phyloP scores from a whole-genome alignment of 2,888 invertebrate species.

The Tuta absoluta region DNA sequence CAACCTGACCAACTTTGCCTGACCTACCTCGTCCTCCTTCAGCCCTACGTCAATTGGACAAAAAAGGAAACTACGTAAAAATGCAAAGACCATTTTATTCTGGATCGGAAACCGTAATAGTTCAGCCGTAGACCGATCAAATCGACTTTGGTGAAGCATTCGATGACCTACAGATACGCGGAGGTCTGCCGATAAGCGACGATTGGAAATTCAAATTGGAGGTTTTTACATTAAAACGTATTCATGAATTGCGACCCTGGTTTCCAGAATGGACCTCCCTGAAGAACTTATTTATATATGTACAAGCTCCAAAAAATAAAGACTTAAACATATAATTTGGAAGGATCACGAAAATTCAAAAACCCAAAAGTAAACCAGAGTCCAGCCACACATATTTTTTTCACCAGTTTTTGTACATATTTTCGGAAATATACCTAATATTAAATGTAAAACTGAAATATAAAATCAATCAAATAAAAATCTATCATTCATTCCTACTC shows the following conservation, averaged over 20 bases:
- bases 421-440: too few species aligned
- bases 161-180: constrained; percentile 65
- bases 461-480: too few species aligned
- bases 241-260: background rate
- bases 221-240: constrained; percentile 20
- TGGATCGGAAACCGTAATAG: constrained; percentile 48
- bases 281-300: background rate
- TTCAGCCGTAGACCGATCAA: constrained; percentile 35
- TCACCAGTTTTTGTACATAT: too few species aligned
- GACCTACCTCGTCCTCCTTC: constrained; percentile 45
- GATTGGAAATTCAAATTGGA: constrained; percentile 48
- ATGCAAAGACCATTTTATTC: constrained; percentile 44
- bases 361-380: too few species aligned
- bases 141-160: constrained; percentile 50
- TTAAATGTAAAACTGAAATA: too few species aligned
- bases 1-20: constrained; percentile 45
- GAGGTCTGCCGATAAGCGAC: constrained; percentile 44
- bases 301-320: background rate
- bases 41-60: constrained; percentile 30
- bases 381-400: too few species aligned
- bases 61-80: constrained; percentile 28
- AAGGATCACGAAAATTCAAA: too few species aligned
- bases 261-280: background rate
- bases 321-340: background rate
- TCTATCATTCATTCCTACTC: too few species aligned